Evolutionary conservation across 2,797 vertebrate genomes (phyloP).

Genomic region (Crocodylus rhombifer): DNA sequence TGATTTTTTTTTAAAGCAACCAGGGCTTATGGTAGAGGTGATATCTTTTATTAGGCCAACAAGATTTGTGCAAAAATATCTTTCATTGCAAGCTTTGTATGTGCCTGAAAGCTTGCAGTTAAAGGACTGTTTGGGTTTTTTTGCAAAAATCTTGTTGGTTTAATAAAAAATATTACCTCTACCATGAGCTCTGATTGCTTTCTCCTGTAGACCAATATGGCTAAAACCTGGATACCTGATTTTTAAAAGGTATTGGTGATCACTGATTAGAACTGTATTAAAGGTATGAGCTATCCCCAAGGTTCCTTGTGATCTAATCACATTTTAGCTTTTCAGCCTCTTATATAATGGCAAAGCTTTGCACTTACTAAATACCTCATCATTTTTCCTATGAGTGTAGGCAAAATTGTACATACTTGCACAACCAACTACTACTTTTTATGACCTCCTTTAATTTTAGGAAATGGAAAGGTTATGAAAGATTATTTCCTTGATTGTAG

Average conservation of each 20-base stretch:
- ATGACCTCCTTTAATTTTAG: slow-evolving; percentile 7
- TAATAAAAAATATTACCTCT: too few relatives aligned
- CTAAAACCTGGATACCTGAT: fast-evolving
- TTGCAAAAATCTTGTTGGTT: too few relatives aligned
- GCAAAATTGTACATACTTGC: neutral
- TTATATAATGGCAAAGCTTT: neutral
- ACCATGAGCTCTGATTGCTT: too few relatives aligned
- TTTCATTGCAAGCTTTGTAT: too few relatives aligned
- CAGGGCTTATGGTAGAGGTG: too few relatives aligned
- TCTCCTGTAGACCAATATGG: neutral
- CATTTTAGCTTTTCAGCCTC: neutral
- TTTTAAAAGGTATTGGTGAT: neutral
- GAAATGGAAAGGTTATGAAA: neutral
- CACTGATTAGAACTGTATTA: neutral
- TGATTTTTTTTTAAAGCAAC: too few relatives aligned
- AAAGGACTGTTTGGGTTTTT: too few relatives aligned
- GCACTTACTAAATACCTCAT: neutral
- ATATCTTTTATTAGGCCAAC: too few relatives aligned
- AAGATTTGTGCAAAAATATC: too few relatives aligned
- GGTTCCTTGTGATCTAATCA: neutral
- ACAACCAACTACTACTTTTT: neutral
- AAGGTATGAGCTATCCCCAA: neutral
- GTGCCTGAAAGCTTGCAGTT: too few relatives aligned
- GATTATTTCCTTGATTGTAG: slow-evolving; percentile 3
- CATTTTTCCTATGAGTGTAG: slow-evolving; percentile 3